A percentile compares a stretch with the other conserved stretches of the same genome.
Evolutionary conservation across 2,797 vertebrate genomes (phyloP).

Genomic region (Psittacula derbiana): DNA sequence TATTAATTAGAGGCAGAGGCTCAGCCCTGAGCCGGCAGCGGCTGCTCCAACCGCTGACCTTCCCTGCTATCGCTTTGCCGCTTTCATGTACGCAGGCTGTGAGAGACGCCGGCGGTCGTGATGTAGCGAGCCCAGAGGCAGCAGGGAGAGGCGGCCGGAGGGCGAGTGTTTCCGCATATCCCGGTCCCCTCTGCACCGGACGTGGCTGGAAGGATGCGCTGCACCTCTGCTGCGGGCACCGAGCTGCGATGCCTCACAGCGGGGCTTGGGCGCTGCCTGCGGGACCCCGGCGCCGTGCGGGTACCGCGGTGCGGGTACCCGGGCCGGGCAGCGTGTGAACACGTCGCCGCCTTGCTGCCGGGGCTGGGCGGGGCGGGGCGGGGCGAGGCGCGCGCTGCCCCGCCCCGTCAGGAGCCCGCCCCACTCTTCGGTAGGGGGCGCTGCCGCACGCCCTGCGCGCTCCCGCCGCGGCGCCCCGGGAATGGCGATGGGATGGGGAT

Average conservation of each 20-base stretch:
- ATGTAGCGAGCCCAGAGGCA: background rate
- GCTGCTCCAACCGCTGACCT: constrained; percentile 11
- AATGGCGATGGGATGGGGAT: background rate
- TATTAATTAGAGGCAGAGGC: constrained; percentile 35
- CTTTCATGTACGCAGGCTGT: background rate
- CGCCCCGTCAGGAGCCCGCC: background rate
- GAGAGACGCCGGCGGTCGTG: background rate
- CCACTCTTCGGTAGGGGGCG: background rate
- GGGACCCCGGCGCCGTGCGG: background rate
- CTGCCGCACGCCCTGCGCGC: background rate
- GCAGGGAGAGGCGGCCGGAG: background rate
- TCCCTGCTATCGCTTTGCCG: background rate
- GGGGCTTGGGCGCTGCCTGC: background rate
- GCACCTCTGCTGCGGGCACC: background rate
- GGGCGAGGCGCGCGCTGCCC: background rate
- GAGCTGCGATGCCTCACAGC: background rate
- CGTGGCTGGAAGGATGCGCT: background rate
- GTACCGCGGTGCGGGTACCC: no score
- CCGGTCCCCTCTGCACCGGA: background rate
- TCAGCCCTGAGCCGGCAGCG: background rate
- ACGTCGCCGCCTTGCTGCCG: background rate
- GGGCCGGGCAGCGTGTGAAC: background rate
- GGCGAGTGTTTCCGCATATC: background rate
- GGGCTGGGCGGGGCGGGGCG: background rate
- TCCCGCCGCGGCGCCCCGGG: background rate